phyloP scores from a whole-genome alignment of 2,888 invertebrate genomes.

The Agonum fuliginosum region DNA sequence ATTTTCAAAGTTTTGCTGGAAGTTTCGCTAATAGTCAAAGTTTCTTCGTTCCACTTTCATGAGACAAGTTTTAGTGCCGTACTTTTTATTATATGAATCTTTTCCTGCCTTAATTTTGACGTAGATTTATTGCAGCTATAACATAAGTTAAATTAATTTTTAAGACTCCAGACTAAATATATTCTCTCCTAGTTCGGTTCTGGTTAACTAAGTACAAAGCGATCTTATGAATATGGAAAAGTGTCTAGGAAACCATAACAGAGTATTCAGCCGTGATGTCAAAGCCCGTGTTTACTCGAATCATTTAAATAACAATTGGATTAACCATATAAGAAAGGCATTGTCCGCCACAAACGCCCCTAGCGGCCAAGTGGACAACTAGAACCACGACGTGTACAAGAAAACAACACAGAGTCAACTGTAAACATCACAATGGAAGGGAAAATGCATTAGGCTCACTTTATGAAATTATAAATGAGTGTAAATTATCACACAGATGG shows the following conservation, averaged over 20 bases:
- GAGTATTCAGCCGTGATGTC: slow-evolving; percentile 22
- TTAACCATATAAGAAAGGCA: slow-evolving; percentile 56
- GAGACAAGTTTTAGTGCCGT: slow-evolving; percentile 40
- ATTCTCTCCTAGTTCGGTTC: slow-evolving; percentile 24
- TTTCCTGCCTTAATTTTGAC: neutral
- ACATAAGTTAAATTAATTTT: neutral
- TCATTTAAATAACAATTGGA: slow-evolving; percentile 58
- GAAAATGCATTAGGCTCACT: slow-evolving; percentile 45
- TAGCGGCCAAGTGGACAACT: slow-evolving; percentile 21
- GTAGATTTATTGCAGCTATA: neutral
- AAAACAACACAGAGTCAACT: slow-evolving; percentile 26
- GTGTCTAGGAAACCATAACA: slow-evolving; percentile 8
- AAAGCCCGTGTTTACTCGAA: slow-evolving; percentile 55
- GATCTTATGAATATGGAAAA: slow-evolving; percentile 56
- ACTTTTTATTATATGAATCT: slow-evolving; percentile 39
- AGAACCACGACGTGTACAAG: slow-evolving; percentile 32
- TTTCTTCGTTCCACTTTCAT: slow-evolving; percentile 50
- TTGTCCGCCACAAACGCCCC: slow-evolving; percentile 33
- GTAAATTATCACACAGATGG: slow-evolving; percentile 51
- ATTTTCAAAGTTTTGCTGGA: slow-evolving; percentile 40
- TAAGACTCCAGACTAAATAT: neutral
- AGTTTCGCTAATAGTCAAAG: slow-evolving; percentile 49
- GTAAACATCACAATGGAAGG: slow-evolving; percentile 34
- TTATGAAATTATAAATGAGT: slow-evolving; percentile 54
- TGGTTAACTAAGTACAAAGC: slow-evolving; percentile 20